Evolutionary conservation across 2,113 vertebrate species (phyloP).

Genomic region (Tyrannus savana): DNA sequence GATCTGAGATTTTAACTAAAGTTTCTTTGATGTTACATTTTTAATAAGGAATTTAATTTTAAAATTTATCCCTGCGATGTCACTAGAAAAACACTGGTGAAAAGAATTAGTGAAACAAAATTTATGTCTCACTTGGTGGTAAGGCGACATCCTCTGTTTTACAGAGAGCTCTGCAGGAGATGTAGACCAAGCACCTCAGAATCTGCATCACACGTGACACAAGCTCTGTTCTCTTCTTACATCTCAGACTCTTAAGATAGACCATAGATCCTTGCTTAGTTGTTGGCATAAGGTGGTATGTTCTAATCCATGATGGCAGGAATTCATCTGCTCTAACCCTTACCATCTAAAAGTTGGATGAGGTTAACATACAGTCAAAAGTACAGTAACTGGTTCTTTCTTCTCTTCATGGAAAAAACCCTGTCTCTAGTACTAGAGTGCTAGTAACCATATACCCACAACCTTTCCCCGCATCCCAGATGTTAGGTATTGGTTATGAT

Average conservation of each 20-base stretch:
- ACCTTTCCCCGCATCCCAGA: neutral
- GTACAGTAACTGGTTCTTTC: neutral
- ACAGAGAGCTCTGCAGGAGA: neutral
- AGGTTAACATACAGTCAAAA: neutral
- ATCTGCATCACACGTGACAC: neutral
- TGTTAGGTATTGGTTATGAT: neutral
- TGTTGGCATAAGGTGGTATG: neutral
- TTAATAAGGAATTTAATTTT: neutral
- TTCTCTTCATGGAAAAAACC: neutral
- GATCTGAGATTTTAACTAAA: neutral
- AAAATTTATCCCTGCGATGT: neutral
- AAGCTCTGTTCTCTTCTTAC: neutral
- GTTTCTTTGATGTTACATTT: neutral
- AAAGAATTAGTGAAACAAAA: neutral
- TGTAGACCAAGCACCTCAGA: neutral
- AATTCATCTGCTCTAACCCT: neutral
- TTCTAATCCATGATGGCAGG: neutral
- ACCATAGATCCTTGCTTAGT: neutral
- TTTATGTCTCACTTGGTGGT: neutral
- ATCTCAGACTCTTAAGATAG: neutral
- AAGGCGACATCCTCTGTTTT: neutral
- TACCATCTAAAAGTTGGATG: neutral
- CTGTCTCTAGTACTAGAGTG: neutral
- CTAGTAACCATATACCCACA: neutral
- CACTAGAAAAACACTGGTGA: neutral